Percentiles rank a stretch among this genome's conserved stretches.
Evolutionary conservation across 2,797 vertebrate genomes (phyloP).

Genomic region (Meriones psammophilus): DNA sequence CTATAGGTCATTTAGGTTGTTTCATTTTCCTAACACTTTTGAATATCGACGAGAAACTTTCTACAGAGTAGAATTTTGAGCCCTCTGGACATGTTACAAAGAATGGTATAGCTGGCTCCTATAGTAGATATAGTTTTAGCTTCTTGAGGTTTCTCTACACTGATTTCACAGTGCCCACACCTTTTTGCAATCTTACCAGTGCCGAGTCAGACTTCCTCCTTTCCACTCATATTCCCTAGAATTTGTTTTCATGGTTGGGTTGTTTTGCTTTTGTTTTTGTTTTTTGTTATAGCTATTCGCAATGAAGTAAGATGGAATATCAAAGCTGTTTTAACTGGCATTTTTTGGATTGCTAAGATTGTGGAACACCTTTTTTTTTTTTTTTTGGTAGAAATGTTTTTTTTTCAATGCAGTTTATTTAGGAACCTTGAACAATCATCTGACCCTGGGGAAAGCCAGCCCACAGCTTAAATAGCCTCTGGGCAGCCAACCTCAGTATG

Average conservation of each 20-base stretch:
- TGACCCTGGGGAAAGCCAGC: no score
- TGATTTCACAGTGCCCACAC: neutral
- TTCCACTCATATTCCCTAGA: neutral
- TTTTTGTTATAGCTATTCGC: neutral
- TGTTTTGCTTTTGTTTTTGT: no score
- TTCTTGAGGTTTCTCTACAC: neutral
- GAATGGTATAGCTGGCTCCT: neutral
- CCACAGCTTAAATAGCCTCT: no score
- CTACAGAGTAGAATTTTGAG: neutral
- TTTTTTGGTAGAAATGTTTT: no score
- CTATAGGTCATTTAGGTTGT: neutral
- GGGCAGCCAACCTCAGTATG: no score
- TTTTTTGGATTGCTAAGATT: neutral
- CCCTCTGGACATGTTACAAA: neutral
- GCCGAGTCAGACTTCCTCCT: neutral
- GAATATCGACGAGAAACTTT: neutral
- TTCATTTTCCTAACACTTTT: neutral
- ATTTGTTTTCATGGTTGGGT: neutral
- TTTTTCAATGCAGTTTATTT: no score
- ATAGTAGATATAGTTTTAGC: neutral
- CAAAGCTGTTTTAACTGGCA: neutral
- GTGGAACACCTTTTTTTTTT: neutral
- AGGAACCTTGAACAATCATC: no score
- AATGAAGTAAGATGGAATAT: neutral
- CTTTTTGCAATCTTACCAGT: neutral